Evolutionary conservation across 2,113 vertebrate species (phyloP).

Genomic region (Dicaeum eximium): DNA sequence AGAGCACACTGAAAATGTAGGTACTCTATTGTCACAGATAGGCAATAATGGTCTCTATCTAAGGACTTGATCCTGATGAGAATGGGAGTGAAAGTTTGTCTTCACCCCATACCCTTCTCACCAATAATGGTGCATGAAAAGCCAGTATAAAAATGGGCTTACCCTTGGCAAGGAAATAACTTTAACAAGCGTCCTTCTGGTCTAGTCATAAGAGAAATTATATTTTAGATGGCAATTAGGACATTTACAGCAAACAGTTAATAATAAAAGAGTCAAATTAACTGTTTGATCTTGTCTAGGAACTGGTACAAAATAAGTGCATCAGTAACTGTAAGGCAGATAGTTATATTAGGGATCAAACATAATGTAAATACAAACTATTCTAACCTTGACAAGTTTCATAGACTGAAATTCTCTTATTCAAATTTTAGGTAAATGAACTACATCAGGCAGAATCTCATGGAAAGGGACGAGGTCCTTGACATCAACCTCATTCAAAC

Average conservation of each 20-base stretch:
- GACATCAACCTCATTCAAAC: background rate
- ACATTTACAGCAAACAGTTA: background rate
- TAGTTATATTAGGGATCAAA: background rate
- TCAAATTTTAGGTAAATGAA: background rate
- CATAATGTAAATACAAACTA: background rate
- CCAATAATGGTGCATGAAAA: background rate
- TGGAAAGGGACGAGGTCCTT: background rate
- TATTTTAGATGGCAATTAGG: background rate
- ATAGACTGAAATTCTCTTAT: background rate
- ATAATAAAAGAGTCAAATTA: background rate
- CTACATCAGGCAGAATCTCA: background rate
- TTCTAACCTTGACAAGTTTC: background rate
- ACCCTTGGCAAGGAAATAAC: background rate
- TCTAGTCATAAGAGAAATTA: background rate
- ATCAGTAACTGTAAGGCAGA: background rate
- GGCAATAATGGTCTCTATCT: rapidly evolving
- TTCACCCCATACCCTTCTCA: background rate
- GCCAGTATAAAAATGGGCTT: rapidly evolving
- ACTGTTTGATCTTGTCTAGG: background rate
- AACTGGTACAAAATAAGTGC: background rate
- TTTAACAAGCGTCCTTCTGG: background rate
- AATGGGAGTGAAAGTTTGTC: background rate
- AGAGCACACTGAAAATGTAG: background rate
- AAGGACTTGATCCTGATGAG: background rate
- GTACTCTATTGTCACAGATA: background rate